Evolutionary conservation across 1,140 invertebrate genomes (phyloP).

Genomic region (Achroia grisella): DNA sequence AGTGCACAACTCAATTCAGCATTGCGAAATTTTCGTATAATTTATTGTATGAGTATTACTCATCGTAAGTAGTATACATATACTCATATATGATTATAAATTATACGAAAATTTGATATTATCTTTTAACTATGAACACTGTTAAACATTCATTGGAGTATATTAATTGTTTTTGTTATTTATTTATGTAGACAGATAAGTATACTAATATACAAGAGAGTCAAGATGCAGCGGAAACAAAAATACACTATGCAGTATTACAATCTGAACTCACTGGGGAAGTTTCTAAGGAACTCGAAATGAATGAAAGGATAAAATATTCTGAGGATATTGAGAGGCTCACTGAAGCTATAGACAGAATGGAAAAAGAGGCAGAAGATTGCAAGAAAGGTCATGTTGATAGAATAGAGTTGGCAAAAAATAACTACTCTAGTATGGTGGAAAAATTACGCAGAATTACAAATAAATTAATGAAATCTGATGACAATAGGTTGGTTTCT

Average conservation of each 20-base stretch:
- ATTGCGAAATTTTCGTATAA: too few relatives aligned
- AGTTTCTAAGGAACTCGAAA: conserved; percentile 54
- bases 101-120: too few relatives aligned
- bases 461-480: conserved; percentile 45
- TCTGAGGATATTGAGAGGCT: conserved; percentile 72
- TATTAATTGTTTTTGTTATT: too few relatives aligned
- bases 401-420: conserved; percentile 61
- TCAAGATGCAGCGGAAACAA: conserved; percentile 32
- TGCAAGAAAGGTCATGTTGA: conserved; percentile 61
- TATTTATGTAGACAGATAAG: not conserved
- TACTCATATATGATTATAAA: too few relatives aligned
- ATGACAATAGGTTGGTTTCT: conserved; percentile 40
- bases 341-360: conserved; percentile 73
- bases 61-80: too few relatives aligned
- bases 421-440: conserved; percentile 35
- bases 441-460: conserved; percentile 48
- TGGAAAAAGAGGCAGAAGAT: conserved; percentile 70
- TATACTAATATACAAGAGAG: not conserved
- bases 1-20: too few relatives aligned
- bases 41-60: too few relatives aligned
- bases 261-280: conserved; percentile 64
- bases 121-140: too few relatives aligned
- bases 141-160: too few relatives aligned
- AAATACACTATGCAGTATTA: conserved; percentile 60
- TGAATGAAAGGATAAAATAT: conserved; percentile 56